A percentile compares a stretch with the other conserved stretches of the same genome.
Conservation (phyloP, 2,113 vertebrate species). For the Asarcornis scutulata region DNA sequence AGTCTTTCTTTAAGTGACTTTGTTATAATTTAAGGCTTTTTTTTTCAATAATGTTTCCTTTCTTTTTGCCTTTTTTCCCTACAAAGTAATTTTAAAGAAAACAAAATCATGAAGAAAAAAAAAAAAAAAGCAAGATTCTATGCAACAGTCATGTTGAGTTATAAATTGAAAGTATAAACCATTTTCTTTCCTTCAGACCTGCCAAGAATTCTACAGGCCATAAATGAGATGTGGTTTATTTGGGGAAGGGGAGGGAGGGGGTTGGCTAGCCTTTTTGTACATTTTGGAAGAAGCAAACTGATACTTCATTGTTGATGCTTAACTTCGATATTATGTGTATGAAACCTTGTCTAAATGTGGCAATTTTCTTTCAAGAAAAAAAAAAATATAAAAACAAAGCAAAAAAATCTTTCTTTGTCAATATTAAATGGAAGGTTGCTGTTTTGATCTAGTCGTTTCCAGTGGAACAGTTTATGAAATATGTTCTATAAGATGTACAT, state of each 20-base stretch:
- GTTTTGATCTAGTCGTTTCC: slow-evolving; percentile 81
- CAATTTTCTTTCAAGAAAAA: slow-evolving; percentile 71
- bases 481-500: slow-evolving; percentile 90
- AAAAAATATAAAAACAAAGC: slow-evolving; percentile 44
- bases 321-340: slow-evolving; percentile 80
- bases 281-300: slow-evolving; percentile 71
- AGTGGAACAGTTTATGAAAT: slow-evolving; percentile 83
- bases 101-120: not conserved
- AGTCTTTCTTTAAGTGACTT: slow-evolving; percentile 46
- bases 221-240: slow-evolving; percentile 75
- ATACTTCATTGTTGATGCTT: slow-evolving; percentile 76
- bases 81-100: slow-evolving; percentile 58
- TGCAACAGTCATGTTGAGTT: slow-evolving; percentile 87
- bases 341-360: slow-evolving; percentile 71
- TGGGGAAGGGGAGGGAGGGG: slow-evolving; percentile 57
- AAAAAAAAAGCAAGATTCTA: slow-evolving; percentile 84
- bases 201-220: slow-evolving; percentile 79
- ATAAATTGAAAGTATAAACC: slow-evolving; percentile 78
- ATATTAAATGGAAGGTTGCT: slow-evolving; percentile 79
- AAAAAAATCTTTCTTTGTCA: slow-evolving; percentile 64
- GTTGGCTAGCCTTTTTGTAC: slow-evolving; percentile 69
- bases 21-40: slow-evolving; percentile 59
- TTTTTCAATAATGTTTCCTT: slow-evolving; percentile 63
- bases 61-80: slow-evolving; percentile 38
- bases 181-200: slow-evolving; percentile 76